Conservation (phyloP, 2,888 invertebrate species). For the Agonum fuliginosum region DNA sequence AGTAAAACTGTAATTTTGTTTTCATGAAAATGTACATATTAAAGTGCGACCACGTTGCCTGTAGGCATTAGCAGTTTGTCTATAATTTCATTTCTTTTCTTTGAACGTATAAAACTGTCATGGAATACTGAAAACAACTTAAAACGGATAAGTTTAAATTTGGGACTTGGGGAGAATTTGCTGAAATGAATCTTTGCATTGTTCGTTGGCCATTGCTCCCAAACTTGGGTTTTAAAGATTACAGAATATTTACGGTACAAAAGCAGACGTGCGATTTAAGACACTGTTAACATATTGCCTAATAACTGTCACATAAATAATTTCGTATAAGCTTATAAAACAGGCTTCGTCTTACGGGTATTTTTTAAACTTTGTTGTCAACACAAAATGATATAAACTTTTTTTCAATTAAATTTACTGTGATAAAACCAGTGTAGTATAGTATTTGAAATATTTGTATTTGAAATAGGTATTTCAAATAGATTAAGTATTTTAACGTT, state of each 20-base stretch:
- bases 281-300: slow-evolving; percentile 45
- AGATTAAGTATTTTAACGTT: too few species aligned
- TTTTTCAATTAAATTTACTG: slow-evolving; percentile 44
- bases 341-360: slow-evolving; percentile 26
- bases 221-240: slow-evolving; percentile 45
- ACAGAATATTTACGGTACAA: slow-evolving; percentile 45
- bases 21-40: too few species aligned
- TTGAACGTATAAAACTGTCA: slow-evolving; percentile 16
- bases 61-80: background rate
- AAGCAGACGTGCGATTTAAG: slow-evolving; percentile 42
- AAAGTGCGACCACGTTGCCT: background rate
- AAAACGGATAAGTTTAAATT: slow-evolving; percentile 29
- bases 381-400: slow-evolving; percentile 39
- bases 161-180: slow-evolving; percentile 5
- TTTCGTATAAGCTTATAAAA: slow-evolving; percentile 44
- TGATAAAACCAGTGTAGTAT: too few species aligned
- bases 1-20: too few species aligned
- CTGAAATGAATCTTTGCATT: slow-evolving; percentile 29
- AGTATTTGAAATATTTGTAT: too few species aligned
- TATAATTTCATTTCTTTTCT: slow-evolving; percentile 26
- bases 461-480: too few species aligned
- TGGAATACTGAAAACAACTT: slow-evolving; percentile 1
- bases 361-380: slow-evolving; percentile 44
- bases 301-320: slow-evolving; percentile 50
- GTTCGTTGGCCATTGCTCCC: slow-evolving; percentile 29